These are phyloP conservation scores for Thalassophryne amazonica DNA, from an alignment of 2,797 vertebrate species.

Conservation along the genomic window DNA sequence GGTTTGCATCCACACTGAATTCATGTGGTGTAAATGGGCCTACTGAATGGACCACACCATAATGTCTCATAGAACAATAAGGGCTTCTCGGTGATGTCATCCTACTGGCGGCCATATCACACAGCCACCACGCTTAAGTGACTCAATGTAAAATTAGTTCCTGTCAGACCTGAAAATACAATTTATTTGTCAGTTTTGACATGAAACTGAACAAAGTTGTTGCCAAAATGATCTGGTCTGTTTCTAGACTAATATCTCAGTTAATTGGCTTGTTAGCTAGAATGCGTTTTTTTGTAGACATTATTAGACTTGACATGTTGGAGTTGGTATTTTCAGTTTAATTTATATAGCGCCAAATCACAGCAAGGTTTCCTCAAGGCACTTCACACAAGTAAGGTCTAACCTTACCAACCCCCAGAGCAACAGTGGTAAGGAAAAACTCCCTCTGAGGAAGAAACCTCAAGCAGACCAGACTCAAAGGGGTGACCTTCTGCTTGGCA, in stretches of 20 bases:
- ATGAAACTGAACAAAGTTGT: not conserved
- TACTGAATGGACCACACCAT: too few relatives aligned
- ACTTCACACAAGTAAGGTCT: too few relatives aligned
- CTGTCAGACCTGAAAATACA: not conserved
- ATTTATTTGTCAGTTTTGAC: not conserved
- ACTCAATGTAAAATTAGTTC: not conserved
- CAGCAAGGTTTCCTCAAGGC: too few relatives aligned
- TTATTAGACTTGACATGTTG: too few relatives aligned
- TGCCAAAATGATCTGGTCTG: not conserved
- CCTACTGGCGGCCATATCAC: not conserved
- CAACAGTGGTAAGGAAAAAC: too few relatives aligned
- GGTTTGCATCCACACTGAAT: not conserved
- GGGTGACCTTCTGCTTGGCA: too few relatives aligned
- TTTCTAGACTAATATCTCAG: slow-evolving; percentile 3
- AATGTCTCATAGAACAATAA: not conserved
- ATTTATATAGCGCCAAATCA: too few relatives aligned
- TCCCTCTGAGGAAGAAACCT: too few relatives aligned
- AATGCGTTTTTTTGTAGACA: too few relatives aligned
- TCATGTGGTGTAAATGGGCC: not conserved
- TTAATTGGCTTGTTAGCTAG: not conserved
- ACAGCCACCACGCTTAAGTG: not conserved
- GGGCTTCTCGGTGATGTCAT: not conserved
- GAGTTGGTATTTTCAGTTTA: too few relatives aligned
- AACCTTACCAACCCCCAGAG: too few relatives aligned
- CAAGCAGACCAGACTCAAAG: too few relatives aligned